Base-by-base conservation (phyloP, 2,888 invertebrate species). In the Stictocephala bisonia region DNA sequence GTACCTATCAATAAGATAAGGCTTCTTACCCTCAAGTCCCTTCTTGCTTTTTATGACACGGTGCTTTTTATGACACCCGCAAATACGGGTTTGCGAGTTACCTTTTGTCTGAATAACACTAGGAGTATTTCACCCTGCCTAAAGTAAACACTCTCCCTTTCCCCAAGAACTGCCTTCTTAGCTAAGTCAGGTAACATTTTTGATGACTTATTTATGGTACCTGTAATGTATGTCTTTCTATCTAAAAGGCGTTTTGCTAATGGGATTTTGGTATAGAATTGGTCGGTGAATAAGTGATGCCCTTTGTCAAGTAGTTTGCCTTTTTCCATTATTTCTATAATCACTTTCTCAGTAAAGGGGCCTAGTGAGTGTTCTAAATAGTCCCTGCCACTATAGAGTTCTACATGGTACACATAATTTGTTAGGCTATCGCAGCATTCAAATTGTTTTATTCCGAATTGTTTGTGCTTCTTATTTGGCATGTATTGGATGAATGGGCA, bases 221-320 rank as follows among this genome's bases (percentile, higher is more conserved):
- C 51, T 9, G 51, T 69, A 2, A 35, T 0, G 13, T 11, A 69
- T 20, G 51, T 69, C 9, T 40, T 24, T 35, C 22, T 69, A 3
- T 18, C 53, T 11, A 69, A 18, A 0, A 69, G 40, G 9, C 13
- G 18, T 13, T 53, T 11, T 3, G 35, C 53, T 2, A 68, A n/a
- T 2, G 51, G 68, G 2, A 68, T 26, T 20, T 68, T 53, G 13
- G 69, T 51, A 11, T 69, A 69, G 13, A 31, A 69, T 11, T 69
- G 31, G 24, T 69, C 51, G 0, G 51, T 69, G n/a, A 35, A 51
- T 2, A 69, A 11, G 18, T 53, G 69, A 15, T 29, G 20, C 1
- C 29, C 20, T 24, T 69, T 53, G 35, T 53, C 31, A 13, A 69
- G 22, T 3, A 22, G 18, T 9, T 40, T 15, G 35, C 35, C 24